Percentiles rank a stretch among this genome's conserved stretches.
phyloP scores from a whole-genome alignment of 2,888 invertebrate species.

The Chelonus formosanus region DNA sequence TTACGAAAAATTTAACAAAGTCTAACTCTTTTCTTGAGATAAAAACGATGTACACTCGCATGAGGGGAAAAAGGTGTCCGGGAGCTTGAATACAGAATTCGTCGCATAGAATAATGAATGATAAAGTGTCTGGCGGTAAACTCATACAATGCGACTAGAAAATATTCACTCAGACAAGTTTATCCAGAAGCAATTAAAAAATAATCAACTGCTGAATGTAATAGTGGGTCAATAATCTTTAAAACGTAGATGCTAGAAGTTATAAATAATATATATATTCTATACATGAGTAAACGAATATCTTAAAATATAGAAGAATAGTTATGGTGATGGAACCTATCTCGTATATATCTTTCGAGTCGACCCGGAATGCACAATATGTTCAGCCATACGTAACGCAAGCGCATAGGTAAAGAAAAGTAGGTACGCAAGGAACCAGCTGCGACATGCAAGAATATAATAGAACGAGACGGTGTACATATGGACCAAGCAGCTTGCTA shows the following conservation, averaged over 20 bases:
- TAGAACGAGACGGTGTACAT: constrained; percentile 44
- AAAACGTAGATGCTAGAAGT: no score
- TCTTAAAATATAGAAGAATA: not conserved
- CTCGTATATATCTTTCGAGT: constrained; percentile 1
- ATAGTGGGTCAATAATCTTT: not conserved
- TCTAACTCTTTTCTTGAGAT: no score
- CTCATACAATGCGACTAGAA: not conserved
- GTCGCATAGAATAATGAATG: constrained; percentile 28
- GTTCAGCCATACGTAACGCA: constrained; percentile 30
- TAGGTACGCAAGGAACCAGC: constrained; percentile 46
- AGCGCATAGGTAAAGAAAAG: constrained; percentile 18
- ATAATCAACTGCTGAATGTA: no score
- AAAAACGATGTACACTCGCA: no score
- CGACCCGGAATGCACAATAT: constrained; percentile 29
- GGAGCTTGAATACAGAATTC: not conserved
- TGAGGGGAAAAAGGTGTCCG: no score
- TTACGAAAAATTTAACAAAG: no score
- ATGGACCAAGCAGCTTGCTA: constrained; percentile 40
- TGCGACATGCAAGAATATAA: constrained; percentile 50
- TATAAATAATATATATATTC: no score
- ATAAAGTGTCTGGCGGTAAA: constrained; percentile 23
- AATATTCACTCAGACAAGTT: no score
- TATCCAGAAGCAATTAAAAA: no score
- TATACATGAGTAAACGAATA: no score
- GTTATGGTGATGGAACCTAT: constrained; percentile 1